Evolutionary conservation across 2,113 vertebrate genomes (phyloP).

Genomic region (Tragulus kanchil): DNA sequence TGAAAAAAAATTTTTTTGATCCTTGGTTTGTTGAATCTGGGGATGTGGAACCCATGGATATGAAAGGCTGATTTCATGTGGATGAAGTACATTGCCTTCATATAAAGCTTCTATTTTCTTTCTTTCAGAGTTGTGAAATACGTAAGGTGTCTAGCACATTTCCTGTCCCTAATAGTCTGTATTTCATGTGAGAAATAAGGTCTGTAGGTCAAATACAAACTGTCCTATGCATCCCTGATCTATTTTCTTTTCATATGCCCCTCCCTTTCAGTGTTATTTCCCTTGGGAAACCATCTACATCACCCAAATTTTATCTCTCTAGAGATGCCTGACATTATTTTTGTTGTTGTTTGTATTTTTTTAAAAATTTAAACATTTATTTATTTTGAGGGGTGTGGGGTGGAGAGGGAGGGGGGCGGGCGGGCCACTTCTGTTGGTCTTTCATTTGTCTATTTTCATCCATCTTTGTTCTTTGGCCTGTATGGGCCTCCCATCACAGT

Average conservation of each 20-base stretch:
- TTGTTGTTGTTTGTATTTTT: too few relatives aligned
- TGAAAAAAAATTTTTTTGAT: background rate
- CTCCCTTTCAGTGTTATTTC: background rate
- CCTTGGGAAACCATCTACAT: background rate
- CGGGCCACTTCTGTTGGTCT: too few relatives aligned
- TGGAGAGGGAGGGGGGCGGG: too few relatives aligned
- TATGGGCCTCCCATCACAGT: too few relatives aligned
- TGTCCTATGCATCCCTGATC: background rate
- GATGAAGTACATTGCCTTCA: background rate
- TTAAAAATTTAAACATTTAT: too few relatives aligned
- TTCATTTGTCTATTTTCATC: too few relatives aligned
- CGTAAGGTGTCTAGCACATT: background rate
- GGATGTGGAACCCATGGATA: background rate
- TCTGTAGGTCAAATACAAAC: background rate
- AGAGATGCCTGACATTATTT: background rate
- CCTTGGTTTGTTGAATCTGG: background rate
- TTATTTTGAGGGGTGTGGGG: too few relatives aligned
- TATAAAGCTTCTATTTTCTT: background rate
- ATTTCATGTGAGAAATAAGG: conserved; percentile 37
- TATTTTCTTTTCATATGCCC: background rate
- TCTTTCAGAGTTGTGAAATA: background rate
- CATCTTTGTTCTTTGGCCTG: too few relatives aligned
- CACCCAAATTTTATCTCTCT: background rate
- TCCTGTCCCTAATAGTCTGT: background rate
- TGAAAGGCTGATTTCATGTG: background rate